These are phyloP conservation scores for Clostera curtula DNA, from an alignment of 2,888 invertebrate species.

Conservation along the genomic window DNA sequence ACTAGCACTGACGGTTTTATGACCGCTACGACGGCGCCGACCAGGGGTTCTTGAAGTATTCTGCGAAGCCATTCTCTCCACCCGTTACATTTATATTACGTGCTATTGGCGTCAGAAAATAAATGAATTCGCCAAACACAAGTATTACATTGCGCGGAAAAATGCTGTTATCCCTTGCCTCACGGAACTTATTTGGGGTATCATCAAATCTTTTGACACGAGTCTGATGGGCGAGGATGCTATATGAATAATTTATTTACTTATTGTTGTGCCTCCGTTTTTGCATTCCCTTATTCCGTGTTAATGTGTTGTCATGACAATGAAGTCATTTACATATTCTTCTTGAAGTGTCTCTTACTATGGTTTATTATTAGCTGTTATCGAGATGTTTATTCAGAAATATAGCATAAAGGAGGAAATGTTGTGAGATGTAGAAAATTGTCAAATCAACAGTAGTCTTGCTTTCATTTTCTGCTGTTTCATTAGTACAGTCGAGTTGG, in stretches of 20 bases:
- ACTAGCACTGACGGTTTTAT: slow-evolving; percentile 58
- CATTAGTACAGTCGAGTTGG: no score
- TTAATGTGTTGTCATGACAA: no score
- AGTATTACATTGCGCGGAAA: slow-evolving; percentile 15
- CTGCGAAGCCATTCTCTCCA: slow-evolving; percentile 35
- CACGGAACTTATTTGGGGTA: slow-evolving; percentile 32
- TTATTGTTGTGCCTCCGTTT: slow-evolving; percentile 42
- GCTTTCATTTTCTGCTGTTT: no score
- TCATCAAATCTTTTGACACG: slow-evolving; percentile 45
- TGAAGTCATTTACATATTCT: no score
- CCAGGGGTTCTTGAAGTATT: slow-evolving; percentile 45
- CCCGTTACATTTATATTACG: slow-evolving; percentile 33
- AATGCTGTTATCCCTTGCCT: slow-evolving; percentile 23
- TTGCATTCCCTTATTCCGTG: slow-evolving; percentile 29
- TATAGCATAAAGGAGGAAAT: no score
- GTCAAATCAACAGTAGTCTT: no score
- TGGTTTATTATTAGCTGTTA: no score
- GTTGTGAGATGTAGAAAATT: no score
- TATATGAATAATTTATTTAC: slow-evolving; percentile 53
- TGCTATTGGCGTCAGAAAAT: slow-evolving; percentile 28
- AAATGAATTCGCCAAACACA: slow-evolving; percentile 21
- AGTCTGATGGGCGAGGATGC: slow-evolving; percentile 35
- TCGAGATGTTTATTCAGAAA: slow-evolving; percentile 36
- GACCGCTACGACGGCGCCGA: slow-evolving; percentile 39
- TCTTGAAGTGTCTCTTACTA: no score